phyloP scores from a whole-genome alignment of 2,797 vertebrate genomes.

The Potorous gilbertii region DNA sequence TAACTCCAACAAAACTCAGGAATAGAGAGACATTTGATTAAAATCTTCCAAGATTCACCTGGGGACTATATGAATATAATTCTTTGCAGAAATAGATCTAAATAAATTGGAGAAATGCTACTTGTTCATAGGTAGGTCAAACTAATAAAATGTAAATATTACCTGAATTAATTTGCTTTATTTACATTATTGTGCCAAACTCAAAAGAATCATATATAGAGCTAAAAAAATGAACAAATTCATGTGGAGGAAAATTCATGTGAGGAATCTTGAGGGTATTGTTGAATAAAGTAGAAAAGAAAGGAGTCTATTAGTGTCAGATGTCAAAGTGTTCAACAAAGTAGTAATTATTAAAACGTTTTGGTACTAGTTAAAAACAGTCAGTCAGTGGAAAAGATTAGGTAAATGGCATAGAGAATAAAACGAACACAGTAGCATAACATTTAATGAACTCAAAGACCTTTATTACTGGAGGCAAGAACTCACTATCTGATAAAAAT shows the following conservation, averaged over 20 bases:
- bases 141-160: not conserved
- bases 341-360: not conserved
- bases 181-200: not conserved
- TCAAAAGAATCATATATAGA: not conserved
- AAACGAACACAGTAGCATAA: not conserved
- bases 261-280: not conserved
- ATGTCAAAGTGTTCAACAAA: not conserved
- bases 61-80: not conserved
- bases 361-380: not conserved
- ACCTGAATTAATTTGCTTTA: not conserved
- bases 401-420: not conserved
- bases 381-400: not conserved
- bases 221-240: not conserved
- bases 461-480: not conserved
- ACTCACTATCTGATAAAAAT: not conserved
- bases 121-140: not conserved
- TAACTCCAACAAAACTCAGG: not conserved
- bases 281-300: not conserved
- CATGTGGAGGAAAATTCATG: not conserved
- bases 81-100: not conserved
- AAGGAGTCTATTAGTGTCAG: not conserved
- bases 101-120: not conserved
- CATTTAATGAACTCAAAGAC: not conserved
- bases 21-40: not conserved
- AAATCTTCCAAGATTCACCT: not conserved